Base-by-base conservation (phyloP, 2,113 vertebrate genomes). In the Melanocharis versteri region DNA sequence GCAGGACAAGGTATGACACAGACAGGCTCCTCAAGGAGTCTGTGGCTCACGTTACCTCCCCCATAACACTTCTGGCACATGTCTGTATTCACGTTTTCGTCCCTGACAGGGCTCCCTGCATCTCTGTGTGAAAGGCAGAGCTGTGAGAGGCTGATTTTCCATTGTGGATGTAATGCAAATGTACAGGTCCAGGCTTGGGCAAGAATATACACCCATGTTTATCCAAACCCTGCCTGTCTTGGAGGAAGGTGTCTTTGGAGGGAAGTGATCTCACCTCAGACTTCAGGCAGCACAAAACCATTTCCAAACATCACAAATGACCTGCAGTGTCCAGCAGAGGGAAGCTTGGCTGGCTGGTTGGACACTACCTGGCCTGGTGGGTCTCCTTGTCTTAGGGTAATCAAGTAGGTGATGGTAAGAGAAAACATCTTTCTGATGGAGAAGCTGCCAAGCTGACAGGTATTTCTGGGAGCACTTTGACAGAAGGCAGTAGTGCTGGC, bases 21-120 rank as follows among this genome's bases (percentile, higher is more conserved):
- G 13, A 13, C 10, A 70, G 35, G 10, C 3, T 76, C 35, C 56
- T 81, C 39, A 39, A 58, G 44, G 51, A 15, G 30, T 30, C 27
- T 37, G 0, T 61, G 56, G 21, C 22, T 92, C 19, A 4, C 0
- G 0, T 44, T 53, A 66, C 8, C 37, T 60, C 27, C 8, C 12
- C 19, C 4, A 18, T 33, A 33, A 23, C 19, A 27, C 53, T 80
- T 76, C 45, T 60, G 60, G 33, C 47, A 75, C 19, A 1, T 0
- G 0, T 30, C n/a, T 92, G 0, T 83, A 26, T 57, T 53, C 44
- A n/a, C 33, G 20, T 76, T 83, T 13, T 57, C 39, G 39, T 54
- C 30, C 56, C 30, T 65, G 50, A 17, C 48, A 16, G 17, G 33
- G 12, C 10, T 53, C 23, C 35, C 64, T 51, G 14, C 8, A 33